Percentiles rank a stretch among this genome's conserved stretches.
Evolutionary conservation across 2,888 invertebrate genomes (phyloP).

Genomic region (Bruchidius siliquastri): DNA sequence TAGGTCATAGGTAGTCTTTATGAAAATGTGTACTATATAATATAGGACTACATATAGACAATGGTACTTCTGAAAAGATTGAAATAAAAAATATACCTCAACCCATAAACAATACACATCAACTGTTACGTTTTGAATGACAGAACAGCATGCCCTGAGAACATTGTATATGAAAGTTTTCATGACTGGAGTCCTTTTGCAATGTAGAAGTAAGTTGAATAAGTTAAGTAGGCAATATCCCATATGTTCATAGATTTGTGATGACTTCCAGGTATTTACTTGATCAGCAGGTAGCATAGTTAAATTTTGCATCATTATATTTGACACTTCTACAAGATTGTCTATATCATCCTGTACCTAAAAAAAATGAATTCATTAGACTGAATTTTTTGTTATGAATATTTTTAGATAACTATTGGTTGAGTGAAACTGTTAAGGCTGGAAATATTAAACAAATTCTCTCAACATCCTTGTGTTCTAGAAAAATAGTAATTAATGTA

Average conservation of each 20-base stretch:
- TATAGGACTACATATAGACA: no score
- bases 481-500: no score
- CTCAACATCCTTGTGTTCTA: no score
- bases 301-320: slow-evolving; percentile 31
- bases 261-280: slow-evolving; percentile 24
- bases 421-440: no score
- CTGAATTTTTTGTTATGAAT: neutral
- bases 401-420: neutral
- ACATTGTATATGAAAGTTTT: slow-evolving; percentile 29
- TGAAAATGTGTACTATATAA: no score
- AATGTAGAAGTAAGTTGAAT: slow-evolving; percentile 31
- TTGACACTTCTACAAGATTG: slow-evolving; percentile 24
- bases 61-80: no score
- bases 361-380: slow-evolving; percentile 7
- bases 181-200: slow-evolving; percentile 23
- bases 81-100: slow-evolving; percentile 31
- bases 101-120: slow-evolving; percentile 41
- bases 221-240: slow-evolving; percentile 34
- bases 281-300: slow-evolving; percentile 28
- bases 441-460: no score
- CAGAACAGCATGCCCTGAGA: slow-evolving; percentile 24
- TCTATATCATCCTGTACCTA: slow-evolving; percentile 28
- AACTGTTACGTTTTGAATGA: slow-evolving; percentile 37
- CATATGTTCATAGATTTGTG: slow-evolving; percentile 35
- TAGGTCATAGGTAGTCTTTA: no score